phyloP scores from a whole-genome alignment of 2,797 vertebrate genomes.

The Leuciscus waleckii region DNA sequence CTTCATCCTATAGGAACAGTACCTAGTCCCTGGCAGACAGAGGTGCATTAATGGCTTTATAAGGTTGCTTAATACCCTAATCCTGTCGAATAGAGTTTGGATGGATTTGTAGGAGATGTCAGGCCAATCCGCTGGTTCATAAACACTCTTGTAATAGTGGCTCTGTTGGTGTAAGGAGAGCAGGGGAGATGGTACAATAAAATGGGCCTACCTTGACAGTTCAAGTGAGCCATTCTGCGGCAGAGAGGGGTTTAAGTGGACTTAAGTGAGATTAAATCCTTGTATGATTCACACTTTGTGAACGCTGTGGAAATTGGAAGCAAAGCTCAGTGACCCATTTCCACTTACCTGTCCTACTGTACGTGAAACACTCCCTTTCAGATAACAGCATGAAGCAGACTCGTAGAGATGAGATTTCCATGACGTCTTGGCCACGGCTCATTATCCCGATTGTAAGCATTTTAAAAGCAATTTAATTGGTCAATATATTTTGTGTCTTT shows the following conservation, averaged over 20 bases:
- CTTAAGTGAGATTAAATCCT: constrained; percentile 68
- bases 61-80: constrained; percentile 60
- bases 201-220: constrained; percentile 65
- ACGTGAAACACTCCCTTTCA: constrained; percentile 53
- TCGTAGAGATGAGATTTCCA: constrained; percentile 43
- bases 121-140: constrained; percentile 59
- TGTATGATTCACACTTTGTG: constrained; percentile 66
- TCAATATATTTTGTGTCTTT: constrained; percentile 10
- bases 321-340: constrained; percentile 62
- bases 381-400: constrained; percentile 49
- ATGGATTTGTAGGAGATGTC: constrained; percentile 64
- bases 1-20: constrained; percentile 39
- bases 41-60: constrained; percentile 60
- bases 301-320: constrained; percentile 64
- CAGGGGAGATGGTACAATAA: constrained; percentile 56
- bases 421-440: constrained; percentile 17
- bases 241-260: constrained; percentile 68
- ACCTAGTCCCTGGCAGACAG: constrained; percentile 29
- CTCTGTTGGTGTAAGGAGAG: constrained; percentile 53
- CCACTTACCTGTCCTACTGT: constrained; percentile 47
- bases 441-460: constrained; percentile 27
- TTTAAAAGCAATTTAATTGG: constrained; percentile 14
- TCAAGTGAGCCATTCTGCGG: constrained; percentile 65
- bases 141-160: constrained; percentile 55
- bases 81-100: constrained; percentile 57